Evolutionary conservation across 1,140 invertebrate genomes (phyloP), one percentile per base, ranked within the genome.

Genomic region (Oryctes rhinoceros): DNA sequence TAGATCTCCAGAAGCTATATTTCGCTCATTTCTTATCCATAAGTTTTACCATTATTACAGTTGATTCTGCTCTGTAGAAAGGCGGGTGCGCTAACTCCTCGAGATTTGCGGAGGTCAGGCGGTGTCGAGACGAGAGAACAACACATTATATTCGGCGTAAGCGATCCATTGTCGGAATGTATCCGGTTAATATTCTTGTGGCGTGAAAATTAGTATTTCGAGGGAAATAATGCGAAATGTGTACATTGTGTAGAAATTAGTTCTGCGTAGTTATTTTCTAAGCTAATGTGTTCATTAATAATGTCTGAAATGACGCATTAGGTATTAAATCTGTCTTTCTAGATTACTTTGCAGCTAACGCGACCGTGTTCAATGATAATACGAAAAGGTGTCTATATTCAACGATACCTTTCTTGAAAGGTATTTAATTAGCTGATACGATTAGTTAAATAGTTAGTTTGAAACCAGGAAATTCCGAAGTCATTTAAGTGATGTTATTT

Each of bases 21-120:
- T 67, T 67, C 65, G 4, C 65, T 67, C 65, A 67, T 67, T 67
- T 67, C 65, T 67, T 67, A 67, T 67, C 65, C 65, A 67, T 67
- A 67, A 67, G 65, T 67, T 67, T 67, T 67, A 18, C 65, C 65
- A 67, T 67, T 67, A 35, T 35, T 67, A 24, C 65, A 67, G 65
- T 67, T 24, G 10, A 4, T 10, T 67, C 65, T 67, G 20, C 65
- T 10, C 18, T 24, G 18, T 35, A 67, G 30, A 9, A 67, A 67
- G 30, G 65, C 65, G 65, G 65, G 18, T 18, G 18, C 18, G 4
- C 30, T 67, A 67, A 67, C 65, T 67, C 65, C 65, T 20, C 18
- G 65, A 67, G 65, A 20, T 67, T 67, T 67, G 65, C 65, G 10
- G 65, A 24, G 65, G 65, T 67, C 65, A 67, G 18, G 24, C 65